Conservation (phyloP, 53 echinoderm and acorn worm species). For the Holothuria scabra region DNA sequence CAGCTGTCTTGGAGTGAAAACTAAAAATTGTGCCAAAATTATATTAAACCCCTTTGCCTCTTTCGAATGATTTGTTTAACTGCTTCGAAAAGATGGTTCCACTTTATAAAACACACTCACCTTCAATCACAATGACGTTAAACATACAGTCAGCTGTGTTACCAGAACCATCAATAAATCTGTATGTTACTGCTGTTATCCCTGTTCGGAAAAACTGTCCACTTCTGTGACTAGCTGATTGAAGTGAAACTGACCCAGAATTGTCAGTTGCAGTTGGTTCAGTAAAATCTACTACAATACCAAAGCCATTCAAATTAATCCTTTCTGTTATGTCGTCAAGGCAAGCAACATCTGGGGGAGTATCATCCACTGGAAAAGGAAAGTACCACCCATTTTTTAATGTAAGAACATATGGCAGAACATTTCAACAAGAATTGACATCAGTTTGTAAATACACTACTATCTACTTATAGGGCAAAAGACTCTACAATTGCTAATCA, state of each 20-base stretch:
- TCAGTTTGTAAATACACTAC: too few relatives aligned
- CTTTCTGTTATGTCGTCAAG: constrained; percentile 16
- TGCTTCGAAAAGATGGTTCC: too few relatives aligned
- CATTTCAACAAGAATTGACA: too few relatives aligned
- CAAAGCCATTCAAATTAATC: constrained; percentile 30
- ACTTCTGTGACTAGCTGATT: constrained; percentile 1
- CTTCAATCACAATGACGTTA: constrained; percentile 49
- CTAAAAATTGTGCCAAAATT: not conserved
- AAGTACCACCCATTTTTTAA: too few relatives aligned
- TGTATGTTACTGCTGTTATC: constrained; percentile 50
- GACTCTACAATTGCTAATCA: too few relatives aligned
- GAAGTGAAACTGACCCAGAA: constrained; percentile 35
- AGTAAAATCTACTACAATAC: constrained; percentile 22
- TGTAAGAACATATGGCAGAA: too few relatives aligned
- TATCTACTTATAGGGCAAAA: too few relatives aligned
- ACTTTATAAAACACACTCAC: constrained; percentile 30
- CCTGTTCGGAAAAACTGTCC: constrained; percentile 9
- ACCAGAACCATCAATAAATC: constrained; percentile 36
- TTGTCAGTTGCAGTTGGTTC: constrained; percentile 58
- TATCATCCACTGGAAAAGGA: constrained; percentile 37
- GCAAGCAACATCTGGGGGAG: constrained; percentile 42
- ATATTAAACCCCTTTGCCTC: too few relatives aligned
- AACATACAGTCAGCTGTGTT: constrained; percentile 51
- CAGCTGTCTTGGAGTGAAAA: constrained; percentile 1
- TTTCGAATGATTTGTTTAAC: too few relatives aligned